These are phyloP conservation scores for Vidua chalybeata DNA, from an alignment of 2,113 vertebrate species.

Conservation along the genomic window DNA sequence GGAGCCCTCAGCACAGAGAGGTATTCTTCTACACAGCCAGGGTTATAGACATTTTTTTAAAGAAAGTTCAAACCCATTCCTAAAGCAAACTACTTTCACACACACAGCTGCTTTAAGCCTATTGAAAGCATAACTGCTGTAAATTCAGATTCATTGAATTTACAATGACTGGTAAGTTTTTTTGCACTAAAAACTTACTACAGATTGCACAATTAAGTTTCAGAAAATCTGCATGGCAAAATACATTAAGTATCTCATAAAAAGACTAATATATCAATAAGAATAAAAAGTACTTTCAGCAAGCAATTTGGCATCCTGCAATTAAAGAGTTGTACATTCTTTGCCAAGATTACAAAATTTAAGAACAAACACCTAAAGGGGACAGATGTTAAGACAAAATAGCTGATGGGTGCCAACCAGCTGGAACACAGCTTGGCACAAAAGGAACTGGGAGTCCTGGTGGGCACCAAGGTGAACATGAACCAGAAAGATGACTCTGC, in stretches of 20 bases:
- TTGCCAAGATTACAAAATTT: not conserved
- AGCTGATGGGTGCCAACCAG: not conserved
- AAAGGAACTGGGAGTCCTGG: not conserved
- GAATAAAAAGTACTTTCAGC: not conserved
- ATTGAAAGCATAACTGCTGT: not conserved
- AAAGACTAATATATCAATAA: not conserved
- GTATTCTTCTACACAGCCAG: not conserved
- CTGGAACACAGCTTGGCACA: not conserved
- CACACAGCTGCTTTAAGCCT: not conserved
- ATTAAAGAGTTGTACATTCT: not conserved
- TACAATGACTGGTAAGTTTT: not conserved
- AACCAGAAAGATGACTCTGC: not conserved
- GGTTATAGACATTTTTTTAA: not conserved
- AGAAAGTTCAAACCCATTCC: not conserved
- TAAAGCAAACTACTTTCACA: not conserved
- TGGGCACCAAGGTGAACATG: rapidly evolving
- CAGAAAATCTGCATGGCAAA: not conserved
- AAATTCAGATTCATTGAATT: not conserved
- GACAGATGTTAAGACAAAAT: not conserved
- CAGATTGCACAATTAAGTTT: not conserved
- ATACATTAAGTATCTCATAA: not conserved
- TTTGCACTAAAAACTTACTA: not conserved
- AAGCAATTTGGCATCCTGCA: not conserved
- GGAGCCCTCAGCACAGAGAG: not conserved
- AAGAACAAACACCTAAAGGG: not conserved